Conservation (phyloP, 2,113 vertebrate genomes). For the Candoia aspera region DNA sequence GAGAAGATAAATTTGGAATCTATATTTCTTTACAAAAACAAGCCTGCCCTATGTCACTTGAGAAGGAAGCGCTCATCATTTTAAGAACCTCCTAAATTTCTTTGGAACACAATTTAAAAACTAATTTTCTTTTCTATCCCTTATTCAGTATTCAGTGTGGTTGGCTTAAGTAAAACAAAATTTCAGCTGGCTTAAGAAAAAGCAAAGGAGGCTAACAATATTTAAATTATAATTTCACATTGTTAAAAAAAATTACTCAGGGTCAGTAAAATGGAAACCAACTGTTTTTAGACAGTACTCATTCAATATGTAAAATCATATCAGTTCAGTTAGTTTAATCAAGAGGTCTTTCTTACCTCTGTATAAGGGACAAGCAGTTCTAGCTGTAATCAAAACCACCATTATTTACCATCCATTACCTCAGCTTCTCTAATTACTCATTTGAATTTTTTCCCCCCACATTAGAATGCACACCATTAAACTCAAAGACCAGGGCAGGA, state of each 20-base stretch:
- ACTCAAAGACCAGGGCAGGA: background rate
- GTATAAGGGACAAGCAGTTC: background rate
- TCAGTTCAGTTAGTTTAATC: conserved; percentile 6
- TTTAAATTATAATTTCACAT: conserved; percentile 10
- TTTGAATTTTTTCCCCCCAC: background rate
- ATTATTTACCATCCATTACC: conserved; percentile 6
- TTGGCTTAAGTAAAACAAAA: background rate
- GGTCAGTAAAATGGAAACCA: background rate
- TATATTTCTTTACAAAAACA: background rate
- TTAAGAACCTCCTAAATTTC: background rate
- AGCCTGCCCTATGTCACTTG: background rate
- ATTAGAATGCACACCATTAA: background rate
- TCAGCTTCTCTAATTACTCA: background rate
- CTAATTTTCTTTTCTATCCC: background rate
- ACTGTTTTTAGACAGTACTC: background rate
- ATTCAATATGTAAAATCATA: background rate
- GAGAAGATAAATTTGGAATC: background rate
- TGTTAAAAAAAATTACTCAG: background rate
- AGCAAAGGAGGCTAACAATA: background rate
- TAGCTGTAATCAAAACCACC: conserved; percentile 14
- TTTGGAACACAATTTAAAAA: background rate
- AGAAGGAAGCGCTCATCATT: background rate
- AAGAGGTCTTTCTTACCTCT: conserved; percentile 2
- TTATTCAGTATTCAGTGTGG: background rate
- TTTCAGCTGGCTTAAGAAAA: background rate